Evolutionary conservation across 1,140 invertebrate species (phyloP), one percentile per base, ranked within the genome.

Genomic region (Drosophila azteca): DNA sequence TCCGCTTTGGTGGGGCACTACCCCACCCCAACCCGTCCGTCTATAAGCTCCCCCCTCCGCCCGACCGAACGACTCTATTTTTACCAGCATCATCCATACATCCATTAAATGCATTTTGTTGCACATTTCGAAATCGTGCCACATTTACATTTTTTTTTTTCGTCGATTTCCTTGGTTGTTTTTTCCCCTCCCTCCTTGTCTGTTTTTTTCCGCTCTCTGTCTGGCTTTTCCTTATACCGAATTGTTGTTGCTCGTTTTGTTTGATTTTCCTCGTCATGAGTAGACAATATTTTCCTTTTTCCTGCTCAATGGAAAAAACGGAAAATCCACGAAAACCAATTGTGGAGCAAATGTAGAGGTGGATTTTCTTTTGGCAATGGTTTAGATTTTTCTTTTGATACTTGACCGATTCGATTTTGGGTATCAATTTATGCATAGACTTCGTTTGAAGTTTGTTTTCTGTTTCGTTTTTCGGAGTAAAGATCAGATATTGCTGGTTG

Each of bases 81-180:
- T 84, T 84, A 74, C 73, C 87, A 74, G 29, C 54, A 67, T 24
- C 31, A 49, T 31, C 49, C 64, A 35, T 7, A 35, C 44, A 43
- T 75, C 61, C 82, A 84, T 77, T 84, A 87, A 87, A 84, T 84
- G 81, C 81, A 84, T 87, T 77, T 84, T 87, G 81, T 39, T 84
- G 80, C 80, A 84, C 67, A 87, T 85, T 84, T 84, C 82, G 77
- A 84, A 85, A 85, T 84, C 81, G 80, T 84, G 80, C 71, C 82
- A 84, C 81, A 84, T 84, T 85, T 84, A 77, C 72, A 80, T 77
- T 85, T 81, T 85, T 81, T 85, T 81, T 64, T 74, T 81, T 71
- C 46, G 72, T 85, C 69, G 66, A 85, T 84, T 69, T 74, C 35
- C 71, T 50, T 35, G 26, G 5, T 59, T 62, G 44, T 49, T 58